Base-by-base conservation (phyloP, 2,888 invertebrate genomes). In the Acleris emargana region DNA sequence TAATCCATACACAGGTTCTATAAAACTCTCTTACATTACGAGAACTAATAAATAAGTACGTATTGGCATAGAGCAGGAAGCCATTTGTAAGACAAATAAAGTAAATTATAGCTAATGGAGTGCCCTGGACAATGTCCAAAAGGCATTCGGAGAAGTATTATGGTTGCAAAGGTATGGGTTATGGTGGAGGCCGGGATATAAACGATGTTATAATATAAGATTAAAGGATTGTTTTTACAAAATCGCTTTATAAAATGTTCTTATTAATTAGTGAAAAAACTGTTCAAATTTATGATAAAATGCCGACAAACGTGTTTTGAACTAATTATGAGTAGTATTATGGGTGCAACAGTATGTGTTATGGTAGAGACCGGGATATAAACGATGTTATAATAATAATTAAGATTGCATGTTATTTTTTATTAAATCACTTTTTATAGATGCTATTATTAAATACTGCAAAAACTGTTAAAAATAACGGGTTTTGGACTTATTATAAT, bases 81-180 rank as follows among this genome's bases (percentile, higher is more conserved):
- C 51, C 38, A 25, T 38, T 20, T 9, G 51, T 45, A 45, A 57
- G 66, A 66, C 60, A 55, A 60, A 64, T 57, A 62, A 68, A 70
- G 57, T 67, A 67, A 67, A 68, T 70, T 68, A 70, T 63, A 55
- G 61, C 62, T 70, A 70, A 70, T 70, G 70, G 70, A 62, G 66
- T 55, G 49, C 42, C 52, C 68, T 68, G 68, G 68, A 66, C 68
- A 62, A 20, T 69, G 72, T 72, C 72, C 70, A 71, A 72, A 67
- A 68, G 64, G 64, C 66, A 66, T 61, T 57, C 45, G 66, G 66
- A 60, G 57, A 59, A 50, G 54, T 64, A 64, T 59, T 51, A 52
- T 61, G 60, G 60, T 61, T 66, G 57, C 47, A 47, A 61, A 61
- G 66, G 66, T 61, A 55, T 18, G 61, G 32, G 3, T 32, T 57